Percentiles rank a stretch among this genome's conserved stretches.
Conservation (phyloP, 2,113 vertebrate species). For the Colinus virginianus region DNA sequence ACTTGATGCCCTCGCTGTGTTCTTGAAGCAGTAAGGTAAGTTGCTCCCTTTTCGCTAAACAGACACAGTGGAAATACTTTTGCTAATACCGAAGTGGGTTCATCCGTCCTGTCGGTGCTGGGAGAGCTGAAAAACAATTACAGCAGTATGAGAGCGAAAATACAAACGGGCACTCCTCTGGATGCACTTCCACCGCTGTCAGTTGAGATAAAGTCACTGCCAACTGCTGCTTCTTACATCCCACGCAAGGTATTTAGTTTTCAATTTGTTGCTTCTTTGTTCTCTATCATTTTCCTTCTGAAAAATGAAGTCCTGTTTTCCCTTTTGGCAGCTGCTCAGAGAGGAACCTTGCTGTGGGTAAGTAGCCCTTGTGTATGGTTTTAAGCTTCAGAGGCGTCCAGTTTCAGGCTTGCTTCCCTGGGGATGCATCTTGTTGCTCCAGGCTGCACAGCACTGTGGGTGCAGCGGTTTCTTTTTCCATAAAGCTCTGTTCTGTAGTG, state of each 20-base stretch:
- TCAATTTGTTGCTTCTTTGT: not conserved
- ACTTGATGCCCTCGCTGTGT: not conserved
- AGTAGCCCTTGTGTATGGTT: slow-evolving; percentile 42
- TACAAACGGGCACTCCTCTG: slow-evolving; percentile 59
- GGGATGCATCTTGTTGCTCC: not conserved
- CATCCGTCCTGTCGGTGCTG: slow-evolving; percentile 38
- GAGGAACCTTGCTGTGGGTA: slow-evolving; percentile 49
- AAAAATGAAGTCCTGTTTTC: not conserved
- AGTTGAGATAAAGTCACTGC: slow-evolving; percentile 57
- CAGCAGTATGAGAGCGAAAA: slow-evolving; percentile 40
- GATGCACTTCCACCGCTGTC: slow-evolving; percentile 68
- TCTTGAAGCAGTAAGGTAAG: too few relatives aligned
- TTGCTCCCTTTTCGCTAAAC: not conserved
- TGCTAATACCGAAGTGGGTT: slow-evolving; percentile 34
- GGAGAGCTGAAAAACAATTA: slow-evolving; percentile 68
- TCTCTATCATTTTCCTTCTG: not conserved
- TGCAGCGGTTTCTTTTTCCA: not conserved
- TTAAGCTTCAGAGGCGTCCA: not conserved
- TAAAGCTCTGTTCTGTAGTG: not conserved
- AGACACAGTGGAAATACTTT: slow-evolving; percentile 39
- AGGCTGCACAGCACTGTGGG: not conserved
- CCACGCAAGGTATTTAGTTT: slow-evolving; percentile 22
- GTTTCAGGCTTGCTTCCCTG: not conserved
- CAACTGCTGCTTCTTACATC: not conserved
- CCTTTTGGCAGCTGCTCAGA: slow-evolving; percentile 61